A percentile compares a stretch with the other conserved stretches of the same genome.
phyloP scores from a whole-genome alignment of 2,797 vertebrate genomes.

The Diceros bicornis region DNA sequence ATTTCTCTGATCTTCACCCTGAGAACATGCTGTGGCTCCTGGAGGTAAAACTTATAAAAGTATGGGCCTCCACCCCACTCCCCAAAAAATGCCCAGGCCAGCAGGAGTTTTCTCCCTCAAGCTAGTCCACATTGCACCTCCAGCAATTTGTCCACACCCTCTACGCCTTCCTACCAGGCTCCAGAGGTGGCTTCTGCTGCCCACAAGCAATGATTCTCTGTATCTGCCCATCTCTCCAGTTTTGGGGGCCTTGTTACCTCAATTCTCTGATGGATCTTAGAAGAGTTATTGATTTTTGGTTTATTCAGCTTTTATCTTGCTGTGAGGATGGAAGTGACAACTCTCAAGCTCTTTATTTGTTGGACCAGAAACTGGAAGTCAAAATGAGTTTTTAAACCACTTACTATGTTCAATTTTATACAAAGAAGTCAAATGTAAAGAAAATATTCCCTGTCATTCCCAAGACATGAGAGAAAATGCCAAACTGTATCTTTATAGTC shows the following conservation, averaged over 20 bases:
- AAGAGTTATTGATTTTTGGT: background rate
- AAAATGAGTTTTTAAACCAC: background rate
- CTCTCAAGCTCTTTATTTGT: background rate
- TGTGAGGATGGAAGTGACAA: background rate
- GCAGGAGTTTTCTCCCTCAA: background rate
- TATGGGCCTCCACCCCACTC: background rate
- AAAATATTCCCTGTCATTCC: background rate
- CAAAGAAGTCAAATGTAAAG: background rate
- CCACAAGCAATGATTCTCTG: background rate
- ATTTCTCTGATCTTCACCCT: background rate
- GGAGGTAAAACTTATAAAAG: background rate
- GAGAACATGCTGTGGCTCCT: background rate
- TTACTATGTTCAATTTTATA: background rate
- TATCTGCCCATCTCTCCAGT: background rate
- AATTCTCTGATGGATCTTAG: background rate
- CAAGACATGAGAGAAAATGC: background rate
- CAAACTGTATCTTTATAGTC: background rate
- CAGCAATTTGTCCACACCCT: too few species aligned
- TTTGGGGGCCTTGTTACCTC: background rate
- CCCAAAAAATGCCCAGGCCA: background rate
- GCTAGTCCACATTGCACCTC: background rate
- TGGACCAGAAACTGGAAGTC: background rate
- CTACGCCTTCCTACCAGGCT: background rate
- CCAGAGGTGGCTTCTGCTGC: background rate
- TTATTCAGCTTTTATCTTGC: background rate